Base-by-base conservation (phyloP, 1,140 invertebrate genomes). In the Coelopa frigida region DNA sequence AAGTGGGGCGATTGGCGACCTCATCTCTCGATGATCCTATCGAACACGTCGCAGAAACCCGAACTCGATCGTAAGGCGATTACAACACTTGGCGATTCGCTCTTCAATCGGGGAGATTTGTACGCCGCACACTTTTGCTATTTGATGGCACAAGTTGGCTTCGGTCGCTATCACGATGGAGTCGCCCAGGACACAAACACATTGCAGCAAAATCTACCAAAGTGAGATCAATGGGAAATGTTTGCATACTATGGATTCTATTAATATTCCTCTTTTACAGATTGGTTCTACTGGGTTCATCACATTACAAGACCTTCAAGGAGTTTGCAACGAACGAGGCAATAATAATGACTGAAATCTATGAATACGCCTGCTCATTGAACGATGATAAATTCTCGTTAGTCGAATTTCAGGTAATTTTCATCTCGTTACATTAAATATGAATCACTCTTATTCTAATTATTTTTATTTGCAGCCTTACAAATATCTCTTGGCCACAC, bases 1-100 rank as follows among this genome's bases (percentile, higher is more conserved):
- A 83, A 82, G 50, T 95, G 91, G 89, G 91, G 89, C 48, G 93
- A 97, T 68, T 98, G 94, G 94, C 77, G 90, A 44, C 89, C 91
- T 17, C 93, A 97, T 77, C 74, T 95, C 36, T 92, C 93, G 12
- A 94, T 97, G 80, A 83, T 98, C 50, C 77, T 97, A 20, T 88
- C 91, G 21, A 96, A 97, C 70, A 80, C 85, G 2, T 83, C 88
- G 12, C 69, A 78, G 2, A 80, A 82, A 53, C 80, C 84, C 3
- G 88, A 94, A 50, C 73, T 91, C 17, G 90, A 93, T 74, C 76
- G 79, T 29, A 85, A 86, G 61, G 82, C 87, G 12, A 89, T 96
- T 44, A 82, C 83, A 12, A 84, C 82, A 20, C 73, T 96, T 6
- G 84, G 82, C 0, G 83, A 85, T 61, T 82, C 81, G 3, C 69